These are phyloP conservation scores for Eupeodes latifasciatus DNA, from an alignment of 2,888 invertebrate genomes.

Conservation along the genomic window DNA sequence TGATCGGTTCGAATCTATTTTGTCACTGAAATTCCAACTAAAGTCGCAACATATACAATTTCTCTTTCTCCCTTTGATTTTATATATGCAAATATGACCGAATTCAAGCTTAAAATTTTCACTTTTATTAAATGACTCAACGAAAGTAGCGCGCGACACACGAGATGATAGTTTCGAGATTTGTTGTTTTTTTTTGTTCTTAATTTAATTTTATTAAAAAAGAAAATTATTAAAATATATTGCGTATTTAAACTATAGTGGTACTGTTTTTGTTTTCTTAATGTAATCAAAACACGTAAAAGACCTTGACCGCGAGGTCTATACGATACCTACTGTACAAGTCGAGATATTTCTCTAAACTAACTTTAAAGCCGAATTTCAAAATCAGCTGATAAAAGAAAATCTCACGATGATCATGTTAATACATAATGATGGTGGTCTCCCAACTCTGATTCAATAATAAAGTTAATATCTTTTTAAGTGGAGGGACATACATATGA, in stretches of 20 bases:
- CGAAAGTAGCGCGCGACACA: slow-evolving; percentile 25
- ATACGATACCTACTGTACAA: slow-evolving; percentile 18
- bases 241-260: background rate
- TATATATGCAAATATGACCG: slow-evolving; percentile 54
- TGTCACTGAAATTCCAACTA: slow-evolving; percentile 31
- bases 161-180: background rate
- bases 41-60: slow-evolving; percentile 46
- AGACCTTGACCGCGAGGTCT: slow-evolving; percentile 71
- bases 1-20: slow-evolving; percentile 33
- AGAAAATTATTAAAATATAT: background rate
- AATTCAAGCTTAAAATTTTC: slow-evolving; percentile 50
- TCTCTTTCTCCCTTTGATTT: slow-evolving; percentile 63
- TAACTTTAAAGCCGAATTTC: slow-evolving; percentile 10
- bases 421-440: background rate
- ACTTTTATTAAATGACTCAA: slow-evolving; percentile 67
- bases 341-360: slow-evolving; percentile 19
- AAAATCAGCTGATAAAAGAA: slow-evolving; percentile 48
- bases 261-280: background rate
- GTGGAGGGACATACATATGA: slow-evolving; percentile 3
- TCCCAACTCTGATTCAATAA: background rate
- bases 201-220: background rate
- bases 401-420: slow-evolving; percentile 12
- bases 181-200: background rate
- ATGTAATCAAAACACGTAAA: background rate
- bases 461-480: background rate